Evolutionary conservation across 2,888 invertebrate species (phyloP).

Genomic region (Sinohyriopsis cumingii): DNA sequence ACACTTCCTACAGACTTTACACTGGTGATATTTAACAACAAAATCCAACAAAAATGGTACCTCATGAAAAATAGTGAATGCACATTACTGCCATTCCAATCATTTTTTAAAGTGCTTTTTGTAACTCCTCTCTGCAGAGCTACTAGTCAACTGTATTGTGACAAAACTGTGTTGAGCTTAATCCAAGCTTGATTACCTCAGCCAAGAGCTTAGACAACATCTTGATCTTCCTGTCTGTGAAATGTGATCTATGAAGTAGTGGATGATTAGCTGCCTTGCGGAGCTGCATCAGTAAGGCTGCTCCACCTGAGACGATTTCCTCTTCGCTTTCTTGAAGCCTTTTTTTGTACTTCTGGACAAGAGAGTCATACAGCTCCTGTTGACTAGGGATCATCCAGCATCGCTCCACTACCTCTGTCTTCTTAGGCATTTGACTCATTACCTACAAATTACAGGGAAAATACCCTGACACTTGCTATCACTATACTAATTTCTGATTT

Average conservation of each 20-base stretch:
- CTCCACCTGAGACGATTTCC: constrained; percentile 37
- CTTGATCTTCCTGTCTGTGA: constrained; percentile 76
- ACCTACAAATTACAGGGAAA: constrained; percentile 55
- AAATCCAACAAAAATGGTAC: no score
- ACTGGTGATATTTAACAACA: no score
- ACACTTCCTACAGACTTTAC: no score
- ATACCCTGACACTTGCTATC: background rate
- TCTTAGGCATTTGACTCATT: constrained; percentile 83
- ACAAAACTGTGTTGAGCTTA: no score
- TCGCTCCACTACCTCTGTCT: constrained; percentile 81
- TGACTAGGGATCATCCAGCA: constrained; percentile 84
- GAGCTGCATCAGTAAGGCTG: constrained; percentile 82
- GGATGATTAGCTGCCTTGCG: constrained; percentile 96
- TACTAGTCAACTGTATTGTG: no score
- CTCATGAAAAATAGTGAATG: no score
- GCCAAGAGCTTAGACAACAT: constrained; percentile 78
- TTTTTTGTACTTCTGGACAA: constrained; percentile 75
- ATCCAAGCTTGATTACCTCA: constrained; percentile 41
- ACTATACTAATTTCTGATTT: background rate
- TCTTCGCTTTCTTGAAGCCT: constrained; percentile 32
- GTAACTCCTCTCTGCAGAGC: no score
- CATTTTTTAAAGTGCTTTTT: no score
- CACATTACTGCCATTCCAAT: no score
- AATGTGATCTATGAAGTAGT: constrained; percentile 83
- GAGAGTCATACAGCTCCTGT: constrained; percentile 81